Evolutionary conservation across 92 coral and sea anemone species (phyloP).

Genomic region (Paramuricea clavata): DNA sequence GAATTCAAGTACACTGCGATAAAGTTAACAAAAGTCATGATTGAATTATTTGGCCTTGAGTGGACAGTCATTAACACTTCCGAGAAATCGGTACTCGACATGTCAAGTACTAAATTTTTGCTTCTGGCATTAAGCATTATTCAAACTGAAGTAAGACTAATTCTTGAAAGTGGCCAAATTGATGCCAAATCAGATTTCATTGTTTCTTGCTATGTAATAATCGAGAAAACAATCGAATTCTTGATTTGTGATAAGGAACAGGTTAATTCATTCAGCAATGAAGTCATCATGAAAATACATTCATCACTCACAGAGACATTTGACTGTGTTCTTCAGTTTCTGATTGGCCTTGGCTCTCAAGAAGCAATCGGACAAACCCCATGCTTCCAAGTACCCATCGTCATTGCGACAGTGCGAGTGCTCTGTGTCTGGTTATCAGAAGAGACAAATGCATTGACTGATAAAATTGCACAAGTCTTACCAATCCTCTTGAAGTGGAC

Average conservation of each 20-base stretch:
- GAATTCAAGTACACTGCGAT: slow-evolving; percentile 82
- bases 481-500: slow-evolving; percentile 82
- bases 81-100: not conserved
- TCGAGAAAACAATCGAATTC: slow-evolving; percentile 79
- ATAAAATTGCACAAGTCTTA: slow-evolving; percentile 73
- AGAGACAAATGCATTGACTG: slow-evolving; percentile 87
- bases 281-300: slow-evolving; percentile 71
- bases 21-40: slow-evolving; percentile 57
- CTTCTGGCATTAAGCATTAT: slow-evolving; percentile 69
- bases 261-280: not conserved
- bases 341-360: slow-evolving; percentile 55
- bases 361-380: slow-evolving; percentile 23
- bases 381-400: slow-evolving; percentile 42
- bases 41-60: slow-evolving; percentile 66
- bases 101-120: slow-evolving; percentile 46
- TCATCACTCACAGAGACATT: slow-evolving; percentile 74
- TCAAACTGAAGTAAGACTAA: slow-evolving; percentile 79
- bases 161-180: slow-evolving; percentile 71
- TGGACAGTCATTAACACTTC: slow-evolving; percentile 55
- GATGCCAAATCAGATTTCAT: slow-evolving; percentile 61
- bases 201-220: slow-evolving; percentile 78
- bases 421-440: slow-evolving; percentile 94
- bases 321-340: slow-evolving; percentile 69
- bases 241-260: slow-evolving; percentile 41
- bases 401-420: slow-evolving; percentile 81